Evolutionary conservation across 2,113 vertebrate species (phyloP), one percentile per base, ranked within the genome.

Genomic region (Sinocyclocheilus rhinocerous): DNA sequence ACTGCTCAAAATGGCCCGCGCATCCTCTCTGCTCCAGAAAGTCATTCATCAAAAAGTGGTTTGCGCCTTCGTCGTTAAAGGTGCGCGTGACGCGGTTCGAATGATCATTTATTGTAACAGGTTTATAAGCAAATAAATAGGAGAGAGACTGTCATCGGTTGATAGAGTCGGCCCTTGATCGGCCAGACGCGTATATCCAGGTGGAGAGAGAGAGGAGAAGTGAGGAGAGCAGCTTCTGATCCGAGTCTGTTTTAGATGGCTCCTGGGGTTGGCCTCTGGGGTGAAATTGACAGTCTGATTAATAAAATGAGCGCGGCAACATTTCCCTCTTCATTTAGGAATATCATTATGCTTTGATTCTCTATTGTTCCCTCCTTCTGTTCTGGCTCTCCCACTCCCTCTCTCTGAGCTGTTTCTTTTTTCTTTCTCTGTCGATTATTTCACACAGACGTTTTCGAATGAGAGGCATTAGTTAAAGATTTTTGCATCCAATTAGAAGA

Each of bases 51-150:
- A 99, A 97, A 96, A 97, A 93, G 92, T 91, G 90, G 94, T 94
- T 93, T 96, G 92, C 80, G 57, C 94, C 94, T 94, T 97, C 96
- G 97, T 96, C 97, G 97, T 97, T 97, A 90, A 97, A 97, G 96
- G 97, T 96, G 97, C 95, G 96, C 96, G 97, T 97, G 97, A 98
- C 97, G 97, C 96, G 92, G 95, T 96, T 96, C 95, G 97, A 98
- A 99, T 97, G 97, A 99, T 99, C 97, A 98, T 99, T 99, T 99
- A 99, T 99, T 99, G 97, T 98, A 99, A 98, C 97, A 98, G 97
- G 97, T 98, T 99, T 99, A 99, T 98, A 98, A 98, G 97, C 98
- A 99, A 99, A 99, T 99, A 98, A 99, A 99, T 97, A 97, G 96
- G 96, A 95, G 96, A 96, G 95, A 93, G 97, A 96, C 96, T 98